phyloP scores from a whole-genome alignment of 2,888 invertebrate species.

The Oligia strigilis region DNA sequence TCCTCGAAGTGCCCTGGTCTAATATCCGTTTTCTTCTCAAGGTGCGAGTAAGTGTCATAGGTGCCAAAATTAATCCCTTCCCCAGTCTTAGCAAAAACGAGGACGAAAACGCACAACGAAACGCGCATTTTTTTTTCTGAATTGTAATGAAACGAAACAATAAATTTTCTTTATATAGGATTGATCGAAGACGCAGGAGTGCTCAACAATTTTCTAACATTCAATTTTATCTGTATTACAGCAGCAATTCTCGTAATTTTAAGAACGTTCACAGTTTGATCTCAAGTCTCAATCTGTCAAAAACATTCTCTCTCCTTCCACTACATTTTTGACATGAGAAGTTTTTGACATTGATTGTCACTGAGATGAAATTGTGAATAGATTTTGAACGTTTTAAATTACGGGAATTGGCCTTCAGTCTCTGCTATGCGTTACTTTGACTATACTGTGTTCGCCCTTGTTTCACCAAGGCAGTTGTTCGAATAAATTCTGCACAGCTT shows the following conservation, averaged over 20 bases:
- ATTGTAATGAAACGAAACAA: constrained; percentile 12
- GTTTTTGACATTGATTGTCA: too few relatives aligned
- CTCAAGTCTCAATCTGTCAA: too few relatives aligned
- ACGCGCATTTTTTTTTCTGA: constrained; percentile 69
- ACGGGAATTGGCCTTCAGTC: too few relatives aligned
- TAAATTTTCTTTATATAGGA: constrained; percentile 37
- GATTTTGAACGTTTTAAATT: too few relatives aligned
- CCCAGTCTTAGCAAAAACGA: constrained; percentile 43
- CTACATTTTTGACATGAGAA: too few relatives aligned
- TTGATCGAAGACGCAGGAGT: constrained; percentile 30
- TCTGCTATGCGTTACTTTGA: too few relatives aligned
- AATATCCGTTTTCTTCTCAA: not conserved
- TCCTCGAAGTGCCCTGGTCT: not conserved
- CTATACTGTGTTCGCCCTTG: too few relatives aligned
- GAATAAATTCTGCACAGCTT: not conserved
- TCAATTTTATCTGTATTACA: not conserved
- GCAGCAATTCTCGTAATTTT: too few relatives aligned
- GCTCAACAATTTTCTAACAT: constrained; percentile 36
- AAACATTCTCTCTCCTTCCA: too few relatives aligned
- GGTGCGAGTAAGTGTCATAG: not conserved
- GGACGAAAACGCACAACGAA: constrained; percentile 59
- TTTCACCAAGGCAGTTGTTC: not conserved
- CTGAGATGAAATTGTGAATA: too few relatives aligned
- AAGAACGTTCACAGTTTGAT: too few relatives aligned
- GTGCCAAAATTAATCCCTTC: not conserved